Evolutionary conservation across 1,140 invertebrate genomes (phyloP), one percentile per base, ranked within the genome.

Genomic region (Nephotettix cincticeps): DNA sequence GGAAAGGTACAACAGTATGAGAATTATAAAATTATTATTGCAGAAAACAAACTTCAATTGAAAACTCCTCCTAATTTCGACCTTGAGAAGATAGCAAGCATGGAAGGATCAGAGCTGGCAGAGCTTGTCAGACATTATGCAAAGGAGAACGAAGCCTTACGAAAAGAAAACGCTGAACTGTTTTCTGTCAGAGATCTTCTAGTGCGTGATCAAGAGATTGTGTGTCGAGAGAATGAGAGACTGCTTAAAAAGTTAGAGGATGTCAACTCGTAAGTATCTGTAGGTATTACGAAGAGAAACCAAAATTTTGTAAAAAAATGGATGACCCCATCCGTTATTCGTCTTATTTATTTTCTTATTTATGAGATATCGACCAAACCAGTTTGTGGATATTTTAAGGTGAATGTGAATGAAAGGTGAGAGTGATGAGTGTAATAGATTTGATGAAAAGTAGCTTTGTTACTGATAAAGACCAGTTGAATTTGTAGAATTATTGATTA

Each of bases 161-260:
- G 94, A 65, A 87, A 88, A 45, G 95, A 97, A 81, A 97, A 97
- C 80, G 86, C 89, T 17, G 94, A 97, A 72, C 82, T 97, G 21
- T 95, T 94, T 78, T 83, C 86, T 1, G 87, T 90, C 0, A 83
- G 93, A 65, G 93, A 97, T 75, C 85, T 90, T 45, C 83, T 96
- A 27, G 85, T 95, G 56, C 81, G 93, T 43, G 95, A 98, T 78
- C 94, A 97, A 77, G 94, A 97, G 79, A 79, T 94, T 3, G 89
- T 97, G 13, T 95, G 93, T 77, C 83, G 92, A 70, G 95, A 98
- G 79, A 97, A 97, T 78, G 95, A 97, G 80, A 82, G 92, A 27
- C 82, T 98, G 21, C 80, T 93, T 19, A 92, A 91, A 76, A 94
- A 95, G 83, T 80, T 97, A 14, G 94, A 96, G 80, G 92, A 94